Base-by-base conservation (phyloP, 2,113 vertebrate species). In the Trinectes maculatus region DNA sequence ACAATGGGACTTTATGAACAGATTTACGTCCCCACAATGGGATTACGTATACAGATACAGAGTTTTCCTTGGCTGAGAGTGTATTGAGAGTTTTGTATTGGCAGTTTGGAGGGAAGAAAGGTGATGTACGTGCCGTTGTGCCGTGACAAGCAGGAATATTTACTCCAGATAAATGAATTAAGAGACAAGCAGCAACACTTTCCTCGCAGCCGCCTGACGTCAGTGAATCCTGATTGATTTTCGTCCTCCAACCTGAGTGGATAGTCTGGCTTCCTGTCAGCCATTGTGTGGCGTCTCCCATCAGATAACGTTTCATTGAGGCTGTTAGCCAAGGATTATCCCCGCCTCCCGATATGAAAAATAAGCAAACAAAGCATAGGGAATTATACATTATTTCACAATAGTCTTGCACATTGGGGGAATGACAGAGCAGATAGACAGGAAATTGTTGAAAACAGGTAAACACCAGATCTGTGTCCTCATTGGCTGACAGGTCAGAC, bases 231-330 rank as follows among this genome's bases (percentile, higher is more conserved):
- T 57, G 75, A 76, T 77, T 80, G 69, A 51, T 75, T 77, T 71
- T 28, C 54, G 21, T 60, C 31, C 11, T 21, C 29, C 7, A 31
- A 74, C 65, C 42, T 73, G 70, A 26, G 49, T 77, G 52, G 48
- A 79, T 33, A 47, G 51, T 29, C 64, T 46, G 8, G 37, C 70
- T 75, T 80, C 83, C 82, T 81, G 70, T 64, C 57, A 67, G 70
- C 62, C 43, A 49, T 76, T 83, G 70, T 86, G 83, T 5, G 18
- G 5, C 11, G 9, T 47, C 18, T 80, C 53, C 73, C 37, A 79
- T 84, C 80, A 79, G 82, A 83, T 86, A 79, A 82, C 43, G 34
- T 19, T 72, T 64, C 37, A 19, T 44, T 1, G 1, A 40, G 19
- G 42, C 33, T 43, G 51, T 56, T 24, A 52, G 65, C 58, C 39